Evolutionary conservation across 2,888 invertebrate species (phyloP), one percentile per base, ranked within the genome.

Genomic region (Ypsolopha sequella): DNA sequence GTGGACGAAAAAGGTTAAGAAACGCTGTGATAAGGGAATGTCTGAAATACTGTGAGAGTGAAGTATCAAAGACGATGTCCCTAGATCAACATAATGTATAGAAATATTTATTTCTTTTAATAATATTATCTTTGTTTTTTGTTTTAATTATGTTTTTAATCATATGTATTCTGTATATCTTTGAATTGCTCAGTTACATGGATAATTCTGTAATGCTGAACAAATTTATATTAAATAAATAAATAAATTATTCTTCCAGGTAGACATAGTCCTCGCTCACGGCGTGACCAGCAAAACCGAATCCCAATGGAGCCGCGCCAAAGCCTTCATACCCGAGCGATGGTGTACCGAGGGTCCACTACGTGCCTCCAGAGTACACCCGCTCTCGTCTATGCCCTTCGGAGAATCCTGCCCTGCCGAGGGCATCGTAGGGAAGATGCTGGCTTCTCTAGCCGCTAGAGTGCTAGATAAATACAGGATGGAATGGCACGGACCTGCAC

Each of bases 231-330:
- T n/a, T n/a, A n/a, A n/a, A n/a, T n/a, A n/a, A n/a, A n/a, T n/a
- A n/a, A n/a, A 24, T 24, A 3, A 3, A 36, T 44, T 47, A 6
- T 35, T 13, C 13, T 49, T 39, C 0, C 54, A 86, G 85, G 79
- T 84, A 0, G 85, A 86, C 60, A 80, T 86, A 65, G 81, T 86
- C 13, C 65, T 86, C 0, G 84, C 84, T 0, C 86, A 86, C 55
- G 78, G 80, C 0, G 77, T 80, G 1, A 68, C 75, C 38, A 79
- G 82, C 60, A 81, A 77, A 60, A 71, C 70, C 0, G 82, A 85
- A 43, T 68, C 70, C 10, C 71, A 85, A 46, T 86, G 77, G 76
- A 76, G 80, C 1, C 65, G 86, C 13, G 75, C 80, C 0, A 68
- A 74, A 7, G 75, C 80, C 1, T 85, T 81, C 58, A 70, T 84